phyloP scores from a whole-genome alignment of 2,888 invertebrate species.

The Diplolepis rosae region DNA sequence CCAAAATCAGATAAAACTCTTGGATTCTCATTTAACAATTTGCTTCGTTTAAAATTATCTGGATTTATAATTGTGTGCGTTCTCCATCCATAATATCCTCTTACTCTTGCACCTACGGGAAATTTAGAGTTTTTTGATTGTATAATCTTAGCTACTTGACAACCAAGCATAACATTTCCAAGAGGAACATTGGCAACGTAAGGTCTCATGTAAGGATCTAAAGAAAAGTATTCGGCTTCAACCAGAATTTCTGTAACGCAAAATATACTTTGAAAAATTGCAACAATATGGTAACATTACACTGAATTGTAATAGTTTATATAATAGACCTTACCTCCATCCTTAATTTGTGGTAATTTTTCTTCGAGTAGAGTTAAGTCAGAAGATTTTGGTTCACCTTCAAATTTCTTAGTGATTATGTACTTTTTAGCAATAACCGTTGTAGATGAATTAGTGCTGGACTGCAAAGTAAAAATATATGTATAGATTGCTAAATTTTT shows the following conservation, averaged over 20 bases:
- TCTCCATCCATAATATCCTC: slow-evolving; percentile 83
- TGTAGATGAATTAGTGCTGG: neutral
- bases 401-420: slow-evolving; percentile 79
- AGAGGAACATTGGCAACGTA: slow-evolving; percentile 75
- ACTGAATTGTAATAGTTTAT: too few species aligned
- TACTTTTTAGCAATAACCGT: slow-evolving; percentile 76
- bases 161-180: slow-evolving; percentile 81
- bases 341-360: slow-evolving; percentile 78
- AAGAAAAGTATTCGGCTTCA: slow-evolving; percentile 81
- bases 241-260: slow-evolving; percentile 80
- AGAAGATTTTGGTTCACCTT: slow-evolving; percentile 79
- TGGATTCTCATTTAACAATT: slow-evolving; percentile 48
- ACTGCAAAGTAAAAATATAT: neutral
- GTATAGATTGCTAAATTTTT: too few species aligned
- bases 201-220: slow-evolving; percentile 84
- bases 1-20: slow-evolving; percentile 78
- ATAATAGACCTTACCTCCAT: slow-evolving; percentile 79
- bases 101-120: slow-evolving; percentile 79
- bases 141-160: slow-evolving; percentile 82
- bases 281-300: too few species aligned
- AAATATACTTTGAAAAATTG: too few species aligned
- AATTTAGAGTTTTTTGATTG: slow-evolving; percentile 80
- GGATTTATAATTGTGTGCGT: slow-evolving; percentile 76
- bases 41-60: neutral
- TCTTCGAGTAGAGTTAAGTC: slow-evolving; percentile 83